Base-by-base conservation (phyloP, 2,113 vertebrate genomes). In the Macrotus californicus region DNA sequence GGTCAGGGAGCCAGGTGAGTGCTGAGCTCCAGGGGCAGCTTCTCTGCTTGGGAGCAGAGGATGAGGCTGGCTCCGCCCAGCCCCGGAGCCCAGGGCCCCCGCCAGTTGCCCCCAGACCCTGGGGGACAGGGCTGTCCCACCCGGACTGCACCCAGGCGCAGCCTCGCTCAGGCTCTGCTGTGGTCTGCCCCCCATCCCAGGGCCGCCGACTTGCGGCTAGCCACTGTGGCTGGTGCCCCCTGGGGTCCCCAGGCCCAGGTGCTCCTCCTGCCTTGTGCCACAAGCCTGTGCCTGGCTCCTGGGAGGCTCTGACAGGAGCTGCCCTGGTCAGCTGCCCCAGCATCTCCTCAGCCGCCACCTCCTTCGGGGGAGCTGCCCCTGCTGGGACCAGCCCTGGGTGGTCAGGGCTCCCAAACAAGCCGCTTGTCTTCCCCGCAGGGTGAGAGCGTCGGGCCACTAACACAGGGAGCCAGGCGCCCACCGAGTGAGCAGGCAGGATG, bases 111-210 rank as follows among this genome's bases (percentile, higher is more conserved):
- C 80, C 73, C 36, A 10, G 39, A n/a, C 34, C 46, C 54, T 34
- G 22, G 9, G 15, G 36, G 29, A 41, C 19, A 52, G 56, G 22
- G 9, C 14, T 21, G 39, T 12, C 21, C 19, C 16, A 3, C 7
- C 50, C 7, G 0, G 1, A 21, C 54, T 14, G 50, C 11, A 0
- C 41, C 22, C 24, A 15, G 6, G 4, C 4, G 16, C 31, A 24
- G 59, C 43, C 4, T 2, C 26, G 12, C 41, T 19, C 36, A 2
- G 6, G 31, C 8, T 31, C 61, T 82, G 16, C 36, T 0, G 16
- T 13, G 15, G 24, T 39, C 39, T 5, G 15, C 54, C 19, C 16
- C 22, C 2, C 19, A 31, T 66, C 34, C 29, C 22, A 16, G 31
- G 48, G 3, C 77, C 14, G 6, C 86, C 12, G 73, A 8, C 69